Conservation (phyloP, 64 coral and sea anemone species). For the Orbicella faveolata region DNA sequence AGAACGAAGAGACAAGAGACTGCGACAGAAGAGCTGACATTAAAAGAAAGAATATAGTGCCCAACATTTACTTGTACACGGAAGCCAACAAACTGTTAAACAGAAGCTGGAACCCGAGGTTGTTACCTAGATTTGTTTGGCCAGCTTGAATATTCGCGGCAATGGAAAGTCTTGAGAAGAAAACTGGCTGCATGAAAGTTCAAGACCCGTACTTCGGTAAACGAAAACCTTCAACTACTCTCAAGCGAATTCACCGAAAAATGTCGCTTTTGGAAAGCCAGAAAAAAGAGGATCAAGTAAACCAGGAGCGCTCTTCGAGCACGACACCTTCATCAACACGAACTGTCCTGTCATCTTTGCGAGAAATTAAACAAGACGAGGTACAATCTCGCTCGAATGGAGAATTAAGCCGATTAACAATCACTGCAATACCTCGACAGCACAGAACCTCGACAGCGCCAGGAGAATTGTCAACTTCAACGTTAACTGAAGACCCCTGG, state of each 20-base stretch:
- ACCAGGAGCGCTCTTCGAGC: not conserved
- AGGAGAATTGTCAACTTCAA: not conserved
- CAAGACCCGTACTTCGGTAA: conserved; percentile 54
- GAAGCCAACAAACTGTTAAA: too few relatives aligned
- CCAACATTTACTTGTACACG: not conserved
- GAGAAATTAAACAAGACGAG: not conserved
- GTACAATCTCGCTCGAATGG: not conserved
- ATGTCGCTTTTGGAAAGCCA: conserved; percentile 47
- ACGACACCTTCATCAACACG: not conserved
- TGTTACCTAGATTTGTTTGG: not conserved
- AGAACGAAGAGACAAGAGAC: not conserved
- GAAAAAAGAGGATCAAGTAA: not conserved
- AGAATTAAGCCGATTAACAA: not conserved
- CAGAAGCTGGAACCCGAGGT: not conserved
- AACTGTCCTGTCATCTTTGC: not conserved
- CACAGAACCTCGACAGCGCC: not conserved
- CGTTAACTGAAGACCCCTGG: conserved; percentile 5
- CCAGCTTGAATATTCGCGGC: not conserved
- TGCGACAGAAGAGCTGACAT: not conserved
- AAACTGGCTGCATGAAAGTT: conserved; percentile 55
- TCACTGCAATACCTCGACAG: not conserved
- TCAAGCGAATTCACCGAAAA: conserved; percentile 59
- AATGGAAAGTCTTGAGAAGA: conserved; percentile 25
- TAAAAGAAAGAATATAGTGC: not conserved
- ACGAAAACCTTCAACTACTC: conserved; percentile 40